Evolutionary conservation across 1,140 invertebrate genomes (phyloP).

Genomic region (Phymorhynchus buccinoides): DNA sequence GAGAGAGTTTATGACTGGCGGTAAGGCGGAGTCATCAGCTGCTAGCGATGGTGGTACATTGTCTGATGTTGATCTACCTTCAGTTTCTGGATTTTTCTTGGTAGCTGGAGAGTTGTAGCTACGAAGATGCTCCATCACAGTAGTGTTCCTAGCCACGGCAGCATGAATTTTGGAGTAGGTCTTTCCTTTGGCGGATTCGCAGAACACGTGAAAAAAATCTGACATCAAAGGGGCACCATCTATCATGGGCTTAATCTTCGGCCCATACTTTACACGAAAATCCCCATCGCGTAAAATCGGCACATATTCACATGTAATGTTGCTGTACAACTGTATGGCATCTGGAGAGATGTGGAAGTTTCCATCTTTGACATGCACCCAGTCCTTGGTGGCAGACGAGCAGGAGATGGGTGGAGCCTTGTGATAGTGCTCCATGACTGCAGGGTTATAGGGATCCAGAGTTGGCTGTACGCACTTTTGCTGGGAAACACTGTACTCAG

Average conservation of each 20-base stretch:
- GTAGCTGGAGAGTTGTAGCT: neutral
- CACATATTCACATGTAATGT: conserved; percentile 55
- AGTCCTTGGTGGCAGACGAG: conserved; percentile 61
- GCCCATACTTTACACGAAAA: conserved; percentile 21
- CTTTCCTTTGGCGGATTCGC: conserved; percentile 54
- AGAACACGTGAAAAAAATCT: conserved; percentile 64
- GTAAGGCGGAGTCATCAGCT: neutral
- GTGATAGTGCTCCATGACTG: conserved; percentile 81
- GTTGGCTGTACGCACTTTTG: conserved; percentile 80
- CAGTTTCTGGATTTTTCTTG: neutral
- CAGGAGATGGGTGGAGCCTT: conserved; percentile 79
- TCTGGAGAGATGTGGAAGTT: neutral
- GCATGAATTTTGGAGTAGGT: conserved; percentile 66
- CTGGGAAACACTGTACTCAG: no score
- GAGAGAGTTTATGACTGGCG: neutral
- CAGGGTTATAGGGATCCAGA: conserved; percentile 79
- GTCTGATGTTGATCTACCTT: neutral
- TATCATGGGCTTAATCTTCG: conserved; percentile 26
- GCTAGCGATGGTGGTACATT: neutral
- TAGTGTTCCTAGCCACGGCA: conserved; percentile 55
- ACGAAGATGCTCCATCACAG: neutral
- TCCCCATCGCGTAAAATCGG: conserved; percentile 49
- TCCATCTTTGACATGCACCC: conserved; percentile 48
- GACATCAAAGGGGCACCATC: neutral
- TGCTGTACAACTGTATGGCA: conserved; percentile 42